phyloP scores from a whole-genome alignment of 2,888 invertebrate species.

The Apotomis turbidana region DNA sequence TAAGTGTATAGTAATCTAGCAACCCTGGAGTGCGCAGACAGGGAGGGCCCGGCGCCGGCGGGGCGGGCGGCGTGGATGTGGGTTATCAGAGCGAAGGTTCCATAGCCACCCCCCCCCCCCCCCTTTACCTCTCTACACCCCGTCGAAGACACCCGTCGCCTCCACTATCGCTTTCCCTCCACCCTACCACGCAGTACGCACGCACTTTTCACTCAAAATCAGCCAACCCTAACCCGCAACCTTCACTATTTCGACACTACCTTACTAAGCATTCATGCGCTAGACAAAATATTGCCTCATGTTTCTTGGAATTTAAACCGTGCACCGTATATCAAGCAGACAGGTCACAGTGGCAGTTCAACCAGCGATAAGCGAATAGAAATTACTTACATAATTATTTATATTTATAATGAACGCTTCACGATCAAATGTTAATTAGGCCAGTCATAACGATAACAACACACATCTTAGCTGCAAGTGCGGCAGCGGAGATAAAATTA shows the following conservation, averaged over 20 bases:
- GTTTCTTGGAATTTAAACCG: constrained; percentile 64
- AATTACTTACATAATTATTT: constrained; percentile 49
- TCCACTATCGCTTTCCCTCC: constrained; percentile 46
- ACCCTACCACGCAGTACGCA: constrained; percentile 3
- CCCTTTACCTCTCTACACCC: constrained; percentile 53
- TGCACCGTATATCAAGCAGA: constrained; percentile 61
- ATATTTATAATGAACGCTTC: constrained; percentile 31
- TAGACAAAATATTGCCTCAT: constrained; percentile 63
- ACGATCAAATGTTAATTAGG: constrained; percentile 62
- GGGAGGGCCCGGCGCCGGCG: constrained; percentile 51
- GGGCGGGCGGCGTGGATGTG: constrained; percentile 59
- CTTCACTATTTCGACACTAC: constrained; percentile 35
- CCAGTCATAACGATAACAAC: constrained; percentile 53
- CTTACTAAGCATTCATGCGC: constrained; percentile 46
- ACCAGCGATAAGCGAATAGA: constrained; percentile 63
- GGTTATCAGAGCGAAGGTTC: constrained; percentile 75
- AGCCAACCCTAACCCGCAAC: constrained; percentile 10
- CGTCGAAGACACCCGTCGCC: constrained; percentile 47
- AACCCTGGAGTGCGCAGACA: constrained; percentile 43
- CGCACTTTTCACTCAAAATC: constrained; percentile 4
- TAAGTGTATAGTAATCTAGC: constrained; percentile 10
- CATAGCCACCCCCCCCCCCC: constrained; percentile 50
- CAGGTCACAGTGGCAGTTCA: constrained; percentile 71
- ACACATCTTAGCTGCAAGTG: constrained; percentile 24
- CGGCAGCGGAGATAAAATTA: constrained; percentile 28